Evolutionary conservation across 2,888 invertebrate genomes (phyloP).

Genomic region (Unio delphinus): DNA sequence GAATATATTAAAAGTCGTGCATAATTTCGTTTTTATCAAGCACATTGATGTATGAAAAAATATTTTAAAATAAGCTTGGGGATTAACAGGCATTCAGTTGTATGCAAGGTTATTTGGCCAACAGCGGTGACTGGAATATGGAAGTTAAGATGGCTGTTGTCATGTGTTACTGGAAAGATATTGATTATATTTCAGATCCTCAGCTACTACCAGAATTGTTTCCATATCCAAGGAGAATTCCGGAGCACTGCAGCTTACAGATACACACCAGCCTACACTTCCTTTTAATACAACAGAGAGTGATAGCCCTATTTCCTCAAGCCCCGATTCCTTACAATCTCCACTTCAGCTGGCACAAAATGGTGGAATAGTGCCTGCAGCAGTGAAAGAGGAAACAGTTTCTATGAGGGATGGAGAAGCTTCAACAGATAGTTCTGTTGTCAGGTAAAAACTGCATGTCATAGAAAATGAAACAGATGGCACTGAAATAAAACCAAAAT

Average conservation of each 20-base stretch:
- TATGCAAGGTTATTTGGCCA: too few species aligned
- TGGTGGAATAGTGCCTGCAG: constrained; percentile 22
- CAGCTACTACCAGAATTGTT: constrained; percentile 17
- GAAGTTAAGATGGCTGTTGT: too few species aligned
- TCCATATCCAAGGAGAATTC: constrained; percentile 22
- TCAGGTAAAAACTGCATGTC: too few species aligned
- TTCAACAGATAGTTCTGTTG: constrained; percentile 39
- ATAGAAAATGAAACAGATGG: too few species aligned
- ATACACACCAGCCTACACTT: constrained; percentile 31
- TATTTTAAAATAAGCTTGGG: too few species aligned
- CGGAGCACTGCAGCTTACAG: constrained; percentile 13
- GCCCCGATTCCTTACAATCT: constrained; percentile 12
- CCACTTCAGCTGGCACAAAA: constrained; percentile 6
- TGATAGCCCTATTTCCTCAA: constrained; percentile 42
- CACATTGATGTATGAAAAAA: too few species aligned
- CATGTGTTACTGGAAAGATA: too few species aligned
- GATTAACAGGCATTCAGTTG: too few species aligned
- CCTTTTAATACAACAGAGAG: constrained; percentile 37
- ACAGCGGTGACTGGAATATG: too few species aligned
- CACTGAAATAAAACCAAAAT: too few species aligned
- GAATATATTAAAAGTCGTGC: too few species aligned
- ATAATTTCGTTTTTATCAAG: too few species aligned
- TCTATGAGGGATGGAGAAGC: constrained; percentile 22
- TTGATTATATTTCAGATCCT: constrained; percentile 3
- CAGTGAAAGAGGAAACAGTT: constrained; percentile 52